Evolutionary conservation across 2,888 invertebrate genomes (phyloP).

Genomic region (Netelia fuscicornis): DNA sequence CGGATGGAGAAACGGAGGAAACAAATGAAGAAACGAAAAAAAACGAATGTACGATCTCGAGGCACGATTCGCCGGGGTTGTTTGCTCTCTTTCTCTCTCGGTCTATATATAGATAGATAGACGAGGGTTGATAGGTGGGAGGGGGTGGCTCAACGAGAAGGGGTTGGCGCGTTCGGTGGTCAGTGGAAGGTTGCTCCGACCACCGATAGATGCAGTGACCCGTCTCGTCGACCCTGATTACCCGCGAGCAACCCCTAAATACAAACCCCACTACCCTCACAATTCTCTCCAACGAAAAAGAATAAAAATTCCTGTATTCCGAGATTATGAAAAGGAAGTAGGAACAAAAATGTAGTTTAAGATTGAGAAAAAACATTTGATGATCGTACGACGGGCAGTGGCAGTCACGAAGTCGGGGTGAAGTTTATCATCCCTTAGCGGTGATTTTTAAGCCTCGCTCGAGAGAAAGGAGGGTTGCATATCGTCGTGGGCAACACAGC

Average conservation of each 20-base stretch:
- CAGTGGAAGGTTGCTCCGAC: conserved; percentile 73
- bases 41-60: conserved; percentile 38
- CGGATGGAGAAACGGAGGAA: conserved; percentile 70
- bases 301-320: background rate
- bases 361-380: conserved; percentile 55
- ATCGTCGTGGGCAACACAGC: conserved; percentile 29
- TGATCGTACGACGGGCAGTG: conserved; percentile 70
- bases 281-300: background rate
- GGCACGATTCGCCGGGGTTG: conserved; percentile 19
- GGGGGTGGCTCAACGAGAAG: conserved; percentile 63
- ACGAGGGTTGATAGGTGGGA: conserved; percentile 53
- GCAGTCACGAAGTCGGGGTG: conserved; percentile 80
- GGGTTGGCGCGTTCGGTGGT: conserved; percentile 72
- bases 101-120: background rate
- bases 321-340: background rate
- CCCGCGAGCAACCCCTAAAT: conserved; percentile 18
- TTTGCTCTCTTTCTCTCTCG: background rate
- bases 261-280: no score
- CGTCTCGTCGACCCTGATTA: conserved; percentile 37
- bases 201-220: conserved; percentile 76
- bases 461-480: conserved; percentile 50
- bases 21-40: conserved; percentile 58
- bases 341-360: conserved; percentile 17
- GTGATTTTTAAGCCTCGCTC: conserved; percentile 12
- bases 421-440: conserved; percentile 47